Percentiles rank a stretch among this genome's conserved stretches.
Evolutionary conservation across 2,113 vertebrate genomes (phyloP).

Genomic region (Peromyscus leucopus): DNA sequence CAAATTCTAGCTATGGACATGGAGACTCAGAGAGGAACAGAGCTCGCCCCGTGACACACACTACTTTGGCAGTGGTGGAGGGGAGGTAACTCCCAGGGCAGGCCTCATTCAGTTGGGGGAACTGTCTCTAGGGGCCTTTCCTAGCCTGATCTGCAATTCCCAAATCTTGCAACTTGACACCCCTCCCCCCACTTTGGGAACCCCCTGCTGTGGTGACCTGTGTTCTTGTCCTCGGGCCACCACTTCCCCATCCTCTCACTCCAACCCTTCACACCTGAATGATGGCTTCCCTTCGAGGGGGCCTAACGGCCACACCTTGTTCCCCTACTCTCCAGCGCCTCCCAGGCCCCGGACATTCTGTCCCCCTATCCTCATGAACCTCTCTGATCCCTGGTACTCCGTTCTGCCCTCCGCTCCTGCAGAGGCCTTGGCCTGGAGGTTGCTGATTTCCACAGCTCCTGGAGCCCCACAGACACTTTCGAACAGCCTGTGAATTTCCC

Average conservation of each 20-base stretch:
- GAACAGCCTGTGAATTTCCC: background rate
- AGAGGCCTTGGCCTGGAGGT: background rate
- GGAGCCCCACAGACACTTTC: background rate
- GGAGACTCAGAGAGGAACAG: background rate
- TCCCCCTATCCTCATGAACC: background rate
- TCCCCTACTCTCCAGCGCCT: background rate
- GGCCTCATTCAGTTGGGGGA: background rate
- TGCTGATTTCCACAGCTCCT: background rate
- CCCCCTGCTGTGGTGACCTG: background rate
- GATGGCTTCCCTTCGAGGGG: fast-evolving
- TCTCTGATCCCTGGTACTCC: background rate
- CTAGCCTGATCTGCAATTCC: background rate
- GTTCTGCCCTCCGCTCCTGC: background rate
- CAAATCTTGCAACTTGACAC: background rate
- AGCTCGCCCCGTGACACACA: background rate
- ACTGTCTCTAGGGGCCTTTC: background rate
- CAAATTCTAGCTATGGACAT: fast-evolving
- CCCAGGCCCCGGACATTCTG: too few relatives aligned
- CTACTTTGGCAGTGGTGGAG: background rate
- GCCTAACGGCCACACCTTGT: background rate
- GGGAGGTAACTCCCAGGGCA: background rate
- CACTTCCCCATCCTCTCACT: background rate
- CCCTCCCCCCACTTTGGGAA: background rate
- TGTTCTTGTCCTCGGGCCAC: background rate
- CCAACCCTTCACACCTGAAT: background rate